Evolutionary conservation across 2,797 vertebrate genomes (phyloP).

Genomic region (Botia almorhae): DNA sequence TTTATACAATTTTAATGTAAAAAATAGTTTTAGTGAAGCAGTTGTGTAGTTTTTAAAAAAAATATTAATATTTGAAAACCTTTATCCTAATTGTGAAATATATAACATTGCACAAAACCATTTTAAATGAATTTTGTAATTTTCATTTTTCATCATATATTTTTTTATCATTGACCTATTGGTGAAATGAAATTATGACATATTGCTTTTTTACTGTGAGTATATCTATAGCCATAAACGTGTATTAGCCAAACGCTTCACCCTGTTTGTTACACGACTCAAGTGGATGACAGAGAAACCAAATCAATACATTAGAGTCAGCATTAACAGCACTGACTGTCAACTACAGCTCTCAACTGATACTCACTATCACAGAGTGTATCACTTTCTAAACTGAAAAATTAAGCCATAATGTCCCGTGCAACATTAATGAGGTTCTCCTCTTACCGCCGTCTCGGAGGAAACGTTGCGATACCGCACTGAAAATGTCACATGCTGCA

Average conservation of each 20-base stretch:
- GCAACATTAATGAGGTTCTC: conserved; percentile 58
- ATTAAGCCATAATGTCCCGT: conserved; percentile 39
- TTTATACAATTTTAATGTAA: background rate
- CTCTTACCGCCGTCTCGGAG: conserved; percentile 45
- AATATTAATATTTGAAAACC: no score
- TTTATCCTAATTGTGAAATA: no score
- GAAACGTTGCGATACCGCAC: conserved; percentile 37
- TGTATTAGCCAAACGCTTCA: conserved; percentile 17
- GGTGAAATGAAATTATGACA: background rate
- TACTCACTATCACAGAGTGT: conserved; percentile 45
- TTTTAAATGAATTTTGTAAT: background rate
- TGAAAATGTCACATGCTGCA: conserved; percentile 51
- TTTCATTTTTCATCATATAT: background rate
- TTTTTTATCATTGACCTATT: background rate
- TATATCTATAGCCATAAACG: conserved; percentile 4
- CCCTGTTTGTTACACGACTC: conserved; percentile 30
- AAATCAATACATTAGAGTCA: conserved; percentile 56
- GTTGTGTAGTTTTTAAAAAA: no score
- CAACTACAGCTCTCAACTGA: conserved; percentile 42
- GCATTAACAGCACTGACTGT: conserved; percentile 49
- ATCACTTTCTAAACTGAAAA: conserved; percentile 51
- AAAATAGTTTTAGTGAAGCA: no score
- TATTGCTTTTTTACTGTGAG: background rate
- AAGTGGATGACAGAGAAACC: conserved; percentile 40
- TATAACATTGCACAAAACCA: no score